phyloP scores from a whole-genome alignment of 2,888 invertebrate genomes.

The Polydrusus cervinus region DNA sequence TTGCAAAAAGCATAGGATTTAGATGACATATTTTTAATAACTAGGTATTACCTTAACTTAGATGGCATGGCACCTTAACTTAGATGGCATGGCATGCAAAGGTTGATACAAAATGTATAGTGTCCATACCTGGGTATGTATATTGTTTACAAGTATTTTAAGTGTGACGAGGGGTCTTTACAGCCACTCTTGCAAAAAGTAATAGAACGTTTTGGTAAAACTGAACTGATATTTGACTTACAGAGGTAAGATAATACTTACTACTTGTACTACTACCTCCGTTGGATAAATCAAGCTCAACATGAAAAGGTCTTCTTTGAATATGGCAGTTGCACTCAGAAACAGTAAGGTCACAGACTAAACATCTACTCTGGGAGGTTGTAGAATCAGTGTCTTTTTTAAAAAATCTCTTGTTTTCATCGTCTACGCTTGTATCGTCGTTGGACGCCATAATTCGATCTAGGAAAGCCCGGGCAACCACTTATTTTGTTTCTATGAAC shows the following conservation, averaged over 20 bases:
- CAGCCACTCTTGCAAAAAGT: too few species aligned
- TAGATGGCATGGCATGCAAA: too few species aligned
- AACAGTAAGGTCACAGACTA: slow-evolving; percentile 56
- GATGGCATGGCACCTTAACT: too few species aligned
- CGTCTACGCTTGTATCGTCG: slow-evolving; percentile 63
- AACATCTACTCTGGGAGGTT: slow-evolving; percentile 54
- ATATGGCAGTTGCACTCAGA: slow-evolving; percentile 59
- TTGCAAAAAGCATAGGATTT: neutral
- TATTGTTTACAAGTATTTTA: neutral
- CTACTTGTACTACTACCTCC: slow-evolving; percentile 57
- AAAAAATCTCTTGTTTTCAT: slow-evolving; percentile 63
- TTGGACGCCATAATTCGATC: slow-evolving; percentile 65
- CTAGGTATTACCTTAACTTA: too few species aligned
- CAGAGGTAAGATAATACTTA: slow-evolving; percentile 49
- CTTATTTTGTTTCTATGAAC: slow-evolving; percentile 30
- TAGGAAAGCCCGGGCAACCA: slow-evolving; percentile 58
- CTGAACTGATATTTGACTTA: neutral
- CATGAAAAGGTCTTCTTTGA: slow-evolving; percentile 55
- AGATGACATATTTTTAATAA: too few species aligned
- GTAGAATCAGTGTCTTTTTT: slow-evolving; percentile 54
- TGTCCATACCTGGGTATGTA: too few species aligned
- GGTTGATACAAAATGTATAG: too few species aligned
- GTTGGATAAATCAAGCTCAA: slow-evolving; percentile 57
- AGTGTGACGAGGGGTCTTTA: neutral
- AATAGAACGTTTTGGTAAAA: slow-evolving; percentile 13